These are phyloP conservation scores for Wasmannia auropunctata DNA, from an alignment of 1,140 invertebrate species.

Conservation along the genomic window DNA sequence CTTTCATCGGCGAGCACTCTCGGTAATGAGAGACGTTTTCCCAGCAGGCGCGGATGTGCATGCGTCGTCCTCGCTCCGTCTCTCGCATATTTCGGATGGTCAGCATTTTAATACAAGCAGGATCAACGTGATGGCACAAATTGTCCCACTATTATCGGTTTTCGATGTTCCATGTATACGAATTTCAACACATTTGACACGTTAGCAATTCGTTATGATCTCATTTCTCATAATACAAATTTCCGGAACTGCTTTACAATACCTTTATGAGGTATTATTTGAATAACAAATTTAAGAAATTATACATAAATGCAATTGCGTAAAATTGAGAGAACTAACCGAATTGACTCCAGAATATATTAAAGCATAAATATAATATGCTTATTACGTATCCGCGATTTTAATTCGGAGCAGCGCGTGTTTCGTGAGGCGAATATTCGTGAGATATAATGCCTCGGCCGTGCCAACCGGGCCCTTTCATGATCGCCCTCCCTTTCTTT, in stretches of 20 bases:
- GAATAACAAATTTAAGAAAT: background rate
- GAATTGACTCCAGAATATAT: background rate
- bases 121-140: background rate
- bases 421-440: background rate
- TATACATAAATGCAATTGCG: background rate
- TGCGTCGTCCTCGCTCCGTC: background rate
- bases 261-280: no score
- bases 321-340: background rate
- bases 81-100: background rate
- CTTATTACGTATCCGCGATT: slow-evolving; percentile 6
- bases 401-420: slow-evolving; percentile 20
- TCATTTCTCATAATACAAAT: background rate
- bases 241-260: background rate
- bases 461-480: slow-evolving; percentile 19
- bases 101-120: slow-evolving; percentile 8
- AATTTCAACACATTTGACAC: background rate
- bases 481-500: slow-evolving; percentile 22
- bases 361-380: background rate
- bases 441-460: slow-evolving; percentile 25
- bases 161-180: slow-evolving; percentile 19
- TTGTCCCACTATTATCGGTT: background rate
- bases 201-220: background rate
- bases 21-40: slow-evolving; percentile 63
- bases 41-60: slow-evolving; percentile 12
- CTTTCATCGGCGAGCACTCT: slow-evolving; percentile 55